A percentile compares a stretch with the other conserved stretches of the same genome.
Evolutionary conservation across 1,140 invertebrate genomes (phyloP).

Genomic region (Euura lappo): DNA sequence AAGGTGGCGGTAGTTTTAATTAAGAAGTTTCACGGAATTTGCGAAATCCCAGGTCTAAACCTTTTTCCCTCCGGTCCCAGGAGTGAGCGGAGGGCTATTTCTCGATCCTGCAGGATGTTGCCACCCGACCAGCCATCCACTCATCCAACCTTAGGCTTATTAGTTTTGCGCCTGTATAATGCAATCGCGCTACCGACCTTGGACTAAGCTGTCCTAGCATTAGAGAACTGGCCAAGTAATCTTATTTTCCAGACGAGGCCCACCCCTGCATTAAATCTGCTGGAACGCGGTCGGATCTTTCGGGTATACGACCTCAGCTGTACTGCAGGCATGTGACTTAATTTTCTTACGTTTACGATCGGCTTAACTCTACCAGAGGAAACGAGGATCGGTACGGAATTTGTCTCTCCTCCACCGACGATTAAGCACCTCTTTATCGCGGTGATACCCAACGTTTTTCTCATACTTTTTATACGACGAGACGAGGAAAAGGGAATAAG

Average conservation of each 20-base stretch:
- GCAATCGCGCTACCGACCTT: neutral
- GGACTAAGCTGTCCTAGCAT: neutral
- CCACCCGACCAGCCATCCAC: neutral
- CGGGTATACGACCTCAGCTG: neutral
- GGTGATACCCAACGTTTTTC: too few relatives aligned
- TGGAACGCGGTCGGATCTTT: neutral
- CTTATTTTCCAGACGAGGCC: neutral
- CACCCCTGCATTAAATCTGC: neutral
- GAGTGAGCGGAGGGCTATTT: neutral
- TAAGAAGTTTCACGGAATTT: neutral
- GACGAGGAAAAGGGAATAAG: neutral
- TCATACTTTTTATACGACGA: too few relatives aligned
- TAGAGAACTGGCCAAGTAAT: constrained; percentile 4
- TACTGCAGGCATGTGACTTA: neutral
- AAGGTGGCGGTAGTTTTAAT: neutral
- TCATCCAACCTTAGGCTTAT: neutral
- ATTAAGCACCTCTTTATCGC: too few relatives aligned
- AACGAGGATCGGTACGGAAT: too few relatives aligned
- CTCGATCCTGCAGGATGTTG: neutral
- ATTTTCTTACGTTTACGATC: neutral
- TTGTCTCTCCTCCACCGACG: too few relatives aligned
- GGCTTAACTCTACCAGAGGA: neutral
- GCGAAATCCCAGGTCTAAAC: neutral
- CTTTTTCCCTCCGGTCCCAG: neutral
- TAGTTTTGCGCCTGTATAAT: neutral